Percentiles rank a stretch among this genome's conserved stretches.
phyloP scores from a whole-genome alignment of 2,797 vertebrate genomes.

The Poeciliopsis paucimaculata region DNA sequence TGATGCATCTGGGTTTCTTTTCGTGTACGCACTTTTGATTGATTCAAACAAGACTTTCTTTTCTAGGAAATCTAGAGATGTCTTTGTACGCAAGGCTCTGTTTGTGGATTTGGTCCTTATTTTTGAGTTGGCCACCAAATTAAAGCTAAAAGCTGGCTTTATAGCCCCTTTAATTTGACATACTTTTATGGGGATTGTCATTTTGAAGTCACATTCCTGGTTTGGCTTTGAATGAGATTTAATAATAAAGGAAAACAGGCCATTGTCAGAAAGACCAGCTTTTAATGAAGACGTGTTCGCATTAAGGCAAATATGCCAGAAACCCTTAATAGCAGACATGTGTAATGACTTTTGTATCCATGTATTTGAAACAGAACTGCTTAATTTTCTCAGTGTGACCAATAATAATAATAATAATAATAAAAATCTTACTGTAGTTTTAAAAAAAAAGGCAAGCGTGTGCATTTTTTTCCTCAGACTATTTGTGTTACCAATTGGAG shows the following conservation, averaged over 20 bases:
- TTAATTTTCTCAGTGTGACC: not conserved
- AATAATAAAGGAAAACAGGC: slow-evolving; percentile 1
- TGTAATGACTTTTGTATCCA: slow-evolving; percentile 7
- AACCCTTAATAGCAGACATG: not conserved
- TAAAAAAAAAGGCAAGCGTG: not conserved
- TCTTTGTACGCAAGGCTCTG: not conserved
- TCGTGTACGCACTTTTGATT: not conserved
- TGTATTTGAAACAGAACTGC: not conserved
- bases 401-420: not conserved
- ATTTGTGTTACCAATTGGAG: slow-evolving; percentile 9
- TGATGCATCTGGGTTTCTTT: not conserved
- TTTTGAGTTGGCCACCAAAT: not conserved
- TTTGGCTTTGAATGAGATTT: not conserved
- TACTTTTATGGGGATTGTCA: slow-evolving; percentile 11
- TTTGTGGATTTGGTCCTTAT: not conserved
- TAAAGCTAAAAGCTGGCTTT: not conserved
- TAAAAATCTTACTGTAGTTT: not conserved
- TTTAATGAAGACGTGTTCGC: slow-evolving; percentile 16
- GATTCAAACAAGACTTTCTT: not conserved
- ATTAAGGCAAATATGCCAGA: slow-evolving; percentile 7
- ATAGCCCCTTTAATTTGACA: not conserved
- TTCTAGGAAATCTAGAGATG: not conserved
- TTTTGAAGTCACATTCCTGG: slow-evolving; percentile 14
- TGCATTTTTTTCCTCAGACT: slow-evolving; percentile 6
- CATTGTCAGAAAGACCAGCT: not conserved